Percentiles rank a stretch among this genome's conserved stretches.
Conservation (phyloP, 2,113 vertebrate genomes). For the Butorides virescens region DNA sequence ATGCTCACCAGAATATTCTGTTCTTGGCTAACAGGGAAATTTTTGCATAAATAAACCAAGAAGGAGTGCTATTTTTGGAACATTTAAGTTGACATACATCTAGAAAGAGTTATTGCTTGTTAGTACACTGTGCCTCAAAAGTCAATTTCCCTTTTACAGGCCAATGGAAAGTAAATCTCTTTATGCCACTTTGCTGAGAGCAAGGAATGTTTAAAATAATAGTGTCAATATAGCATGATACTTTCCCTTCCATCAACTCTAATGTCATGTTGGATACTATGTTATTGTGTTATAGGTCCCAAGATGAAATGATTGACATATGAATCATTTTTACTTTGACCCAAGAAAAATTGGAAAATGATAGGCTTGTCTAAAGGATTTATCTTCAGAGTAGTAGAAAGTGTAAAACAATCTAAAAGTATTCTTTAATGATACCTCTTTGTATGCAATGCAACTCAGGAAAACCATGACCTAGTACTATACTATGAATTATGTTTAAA, state of each 20-base stretch:
- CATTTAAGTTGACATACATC: not conserved
- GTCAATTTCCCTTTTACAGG: slow-evolving; percentile 32
- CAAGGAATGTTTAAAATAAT: slow-evolving; percentile 40
- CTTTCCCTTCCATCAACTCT: slow-evolving; percentile 16
- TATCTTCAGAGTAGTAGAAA: not conserved
- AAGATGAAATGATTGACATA: not conserved
- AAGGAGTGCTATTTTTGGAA: not conserved
- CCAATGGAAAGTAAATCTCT: slow-evolving; percentile 47
- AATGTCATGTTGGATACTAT: not conserved
- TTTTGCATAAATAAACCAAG: not conserved
- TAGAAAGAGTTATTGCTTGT: slow-evolving; percentile 10
- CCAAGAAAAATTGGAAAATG: slow-evolving; percentile 1
- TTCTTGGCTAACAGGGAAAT: not conserved
- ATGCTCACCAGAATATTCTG: not conserved
- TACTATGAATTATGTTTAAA: not conserved
- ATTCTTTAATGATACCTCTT: not conserved
- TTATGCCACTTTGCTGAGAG: slow-evolving; percentile 4
- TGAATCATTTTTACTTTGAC: slow-evolving; percentile 7
- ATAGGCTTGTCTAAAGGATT: not conserved
- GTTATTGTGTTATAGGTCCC: not conserved
- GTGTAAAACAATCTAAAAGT: not conserved
- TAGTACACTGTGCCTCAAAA: not conserved
- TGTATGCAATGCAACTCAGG: not conserved
- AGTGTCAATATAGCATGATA: not conserved
- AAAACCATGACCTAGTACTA: not conserved